Evolutionary conservation across 2,888 invertebrate genomes (phyloP), one percentile per base, ranked within the genome.

Genomic region (Coelopa pilipes): DNA sequence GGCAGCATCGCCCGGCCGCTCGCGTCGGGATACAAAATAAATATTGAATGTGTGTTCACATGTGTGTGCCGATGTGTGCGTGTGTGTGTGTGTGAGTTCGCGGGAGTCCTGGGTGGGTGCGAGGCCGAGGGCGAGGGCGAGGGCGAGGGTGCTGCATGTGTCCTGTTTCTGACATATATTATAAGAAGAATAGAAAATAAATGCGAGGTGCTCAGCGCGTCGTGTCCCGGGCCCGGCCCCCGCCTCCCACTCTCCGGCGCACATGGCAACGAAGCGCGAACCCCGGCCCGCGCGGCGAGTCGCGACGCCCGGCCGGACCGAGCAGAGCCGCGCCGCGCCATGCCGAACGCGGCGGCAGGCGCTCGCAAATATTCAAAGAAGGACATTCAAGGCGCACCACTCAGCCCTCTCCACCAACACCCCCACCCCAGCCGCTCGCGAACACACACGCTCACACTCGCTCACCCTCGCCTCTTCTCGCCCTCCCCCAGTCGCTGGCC

Each of bases 121-220:
- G 47, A 34, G 34, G 45, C 50, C 19, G 50, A 50, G 24, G 19
- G 24, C 60, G 10, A 15, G 59, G 21, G 46, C 46, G 47, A 34
- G 34, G 45, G 66, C 19, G 50, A 50, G 21, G 49, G 49, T 66
- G 19, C 15, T 73, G 57, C 75, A 76, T 75, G 77, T 77, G 82
- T 83, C 83, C 83, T 84, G 84, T 82, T 82, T 82, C 80, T 83
- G 83, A 85, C 85, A 85, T 83, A 83, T 82, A 85, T 84, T 82
- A 84, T 84, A 82, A 84, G 82, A 82, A 81, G 79, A 83, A 83
- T 82, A 82, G 81, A 84, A 85, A 84, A 84, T 83, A 84, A 84
- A 83, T 84, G 82, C 81, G 81, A 80, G 80, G 81, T 80, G 82
- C 80, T 82, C 84, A 82, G 84, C 80, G 82, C 80, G 82, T 82